Base-by-base conservation (phyloP, 2,888 invertebrate species). In the Leptopilina drosophilae region DNA sequence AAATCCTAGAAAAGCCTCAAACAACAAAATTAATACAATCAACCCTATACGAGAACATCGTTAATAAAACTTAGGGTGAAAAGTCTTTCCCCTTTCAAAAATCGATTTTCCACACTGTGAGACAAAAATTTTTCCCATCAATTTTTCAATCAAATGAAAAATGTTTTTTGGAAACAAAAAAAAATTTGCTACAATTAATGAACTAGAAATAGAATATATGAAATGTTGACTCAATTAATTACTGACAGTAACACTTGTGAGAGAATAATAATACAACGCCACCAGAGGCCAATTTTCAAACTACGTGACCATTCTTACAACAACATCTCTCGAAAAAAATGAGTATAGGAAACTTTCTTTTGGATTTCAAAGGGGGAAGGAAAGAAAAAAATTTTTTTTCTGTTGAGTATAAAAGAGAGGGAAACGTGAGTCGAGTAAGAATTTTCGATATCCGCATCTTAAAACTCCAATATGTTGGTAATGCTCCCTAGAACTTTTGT, bases 401-500 rank as follows among this genome's bases (percentile, higher is more conserved):
- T 14, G 8, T 69, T 5, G 67, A 69, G 49, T 20, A 69, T 42
- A 40, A 49, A 49, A 69, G 67, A 69, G 49, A 26, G 53, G 14
- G 26, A 69, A 26, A 56, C 33, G 73, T 73, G 73, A 53, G 53
- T 6, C n/a, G 53, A 14, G 73, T 73, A 73, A 14, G 53, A 56
- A 73, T 56, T 73, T 73, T 73, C 56, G 73, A 56, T 56, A 73
- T 56, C 73, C 53, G 14, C 33, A 49, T 33, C 73, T 73, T 56
- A 73, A 73, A 73, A 53, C 26, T 73, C 56, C 73, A 73, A 73
- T 73, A 73, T 73, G 73, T 73, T 73, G 33, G 73, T 73, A 73
- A 73, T 73, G 33, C 73, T 73, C 33, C 33, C 8, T 33, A 20
- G 33, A 73, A 53, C 73, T 73, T 73, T 73, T 73, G 73, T 73